Conservation (phyloP, 2,888 invertebrate species). For the Orthosia gothica region DNA sequence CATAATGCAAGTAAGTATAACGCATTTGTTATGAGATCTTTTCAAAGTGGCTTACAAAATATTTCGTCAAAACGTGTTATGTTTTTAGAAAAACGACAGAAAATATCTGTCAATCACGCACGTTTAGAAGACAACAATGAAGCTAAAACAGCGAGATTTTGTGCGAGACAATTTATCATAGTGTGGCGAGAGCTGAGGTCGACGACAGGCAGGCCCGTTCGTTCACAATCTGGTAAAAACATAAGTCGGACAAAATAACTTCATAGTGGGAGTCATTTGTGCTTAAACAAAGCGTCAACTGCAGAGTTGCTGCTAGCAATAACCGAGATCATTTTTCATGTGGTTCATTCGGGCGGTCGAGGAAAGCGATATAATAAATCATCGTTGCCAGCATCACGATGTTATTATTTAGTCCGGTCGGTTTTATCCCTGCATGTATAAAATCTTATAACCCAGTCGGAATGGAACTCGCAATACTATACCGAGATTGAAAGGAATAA, state of each 20-base stretch:
- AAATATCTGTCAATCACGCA: constrained; percentile 21
- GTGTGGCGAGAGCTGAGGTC: constrained; percentile 66
- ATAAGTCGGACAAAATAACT: constrained; percentile 84
- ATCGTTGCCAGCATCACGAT: constrained; percentile 89
- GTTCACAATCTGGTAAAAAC: constrained; percentile 82
- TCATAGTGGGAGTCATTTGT: constrained; percentile 90
- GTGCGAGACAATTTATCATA: constrained; percentile 83
- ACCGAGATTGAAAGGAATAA: constrained; percentile 58
- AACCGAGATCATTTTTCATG: constrained; percentile 91
- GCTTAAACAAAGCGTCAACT: constrained; percentile 91
- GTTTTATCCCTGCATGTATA: constrained; percentile 87
- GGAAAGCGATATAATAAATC: constrained; percentile 91
- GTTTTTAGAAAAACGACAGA: not conserved
- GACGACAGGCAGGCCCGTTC: constrained; percentile 64
- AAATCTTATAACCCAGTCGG: constrained; percentile 74
- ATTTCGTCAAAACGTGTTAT: not conserved
- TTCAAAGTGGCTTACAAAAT: not conserved
- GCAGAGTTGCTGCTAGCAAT: constrained; percentile 90
- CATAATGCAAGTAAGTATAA: not conserved
- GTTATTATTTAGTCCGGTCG: constrained; percentile 89
- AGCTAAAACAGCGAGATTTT: constrained; percentile 70
- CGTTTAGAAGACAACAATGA: constrained; percentile 52
- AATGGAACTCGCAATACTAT: constrained; percentile 44
- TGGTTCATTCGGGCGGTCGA: constrained; percentile 90
- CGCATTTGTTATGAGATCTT: not conserved